Evolutionary conservation across 2,797 vertebrate genomes (phyloP).

Genomic region (Limosa lapponica): DNA sequence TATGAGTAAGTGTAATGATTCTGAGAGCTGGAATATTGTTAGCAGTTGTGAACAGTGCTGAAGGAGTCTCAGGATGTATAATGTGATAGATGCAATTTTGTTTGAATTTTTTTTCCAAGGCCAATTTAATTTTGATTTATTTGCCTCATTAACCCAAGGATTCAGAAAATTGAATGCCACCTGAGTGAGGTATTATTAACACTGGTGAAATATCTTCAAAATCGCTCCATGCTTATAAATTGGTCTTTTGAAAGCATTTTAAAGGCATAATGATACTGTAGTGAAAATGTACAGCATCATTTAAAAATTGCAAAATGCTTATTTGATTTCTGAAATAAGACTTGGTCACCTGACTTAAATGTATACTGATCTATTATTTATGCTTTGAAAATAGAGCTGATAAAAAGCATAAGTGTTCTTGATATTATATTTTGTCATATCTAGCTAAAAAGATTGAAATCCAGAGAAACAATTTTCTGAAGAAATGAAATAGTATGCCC

Average conservation of each 20-base stretch:
- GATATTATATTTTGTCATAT: conserved; percentile 99
- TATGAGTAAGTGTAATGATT: conserved; percentile 64
- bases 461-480: conserved; percentile 99
- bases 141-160: conserved; percentile 74
- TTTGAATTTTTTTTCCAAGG: conserved; percentile 43
- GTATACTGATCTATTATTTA: conserved; percentile 99
- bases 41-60: background rate
- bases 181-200: conserved; percentile 63
- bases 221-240: conserved; percentile 53
- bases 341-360: conserved; percentile 89
- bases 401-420: conserved; percentile 99
- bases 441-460: conserved; percentile 99
- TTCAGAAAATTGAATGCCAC: conserved; percentile 68
- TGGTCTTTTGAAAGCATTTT: conserved; percentile 60
- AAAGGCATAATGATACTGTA: conserved; percentile 57
- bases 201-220: conserved; percentile 50
- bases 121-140: conserved; percentile 78
- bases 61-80: conserved; percentile 31
- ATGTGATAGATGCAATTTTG: conserved; percentile 43
- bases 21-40: conserved; percentile 59
- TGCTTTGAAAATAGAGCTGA: conserved; percentile 97
- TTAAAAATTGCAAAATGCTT: conserved; percentile 69
- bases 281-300: conserved; percentile 48
- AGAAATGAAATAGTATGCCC: conserved; percentile 99
- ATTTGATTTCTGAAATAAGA: conserved; percentile 73